phyloP scores from a whole-genome alignment of 2,888 invertebrate species.

The Proisotoma minuta region DNA sequence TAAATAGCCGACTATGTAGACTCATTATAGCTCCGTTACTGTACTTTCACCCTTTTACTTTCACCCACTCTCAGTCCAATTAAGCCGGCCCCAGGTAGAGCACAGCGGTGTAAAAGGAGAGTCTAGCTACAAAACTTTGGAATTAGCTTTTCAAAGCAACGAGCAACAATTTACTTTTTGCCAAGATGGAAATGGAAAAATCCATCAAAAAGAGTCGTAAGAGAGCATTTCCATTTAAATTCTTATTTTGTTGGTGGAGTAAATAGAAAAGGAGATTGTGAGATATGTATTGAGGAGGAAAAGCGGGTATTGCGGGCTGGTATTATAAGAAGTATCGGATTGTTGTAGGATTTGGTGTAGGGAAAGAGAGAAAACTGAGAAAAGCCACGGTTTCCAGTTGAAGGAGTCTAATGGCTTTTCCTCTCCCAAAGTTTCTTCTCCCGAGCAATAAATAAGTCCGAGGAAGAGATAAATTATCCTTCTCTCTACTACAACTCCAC shows the following conservation, averaged over 20 bases:
- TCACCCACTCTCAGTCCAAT: not conserved
- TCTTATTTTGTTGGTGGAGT: conserved; percentile 4
- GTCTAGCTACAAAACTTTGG: too few relatives aligned
- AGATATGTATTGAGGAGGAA: not conserved
- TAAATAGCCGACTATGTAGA: not conserved
- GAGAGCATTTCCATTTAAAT: conserved; percentile 5
- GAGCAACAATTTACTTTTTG: too few relatives aligned
- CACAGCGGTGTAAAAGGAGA: too few relatives aligned
- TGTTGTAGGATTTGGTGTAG: conserved; percentile 4
- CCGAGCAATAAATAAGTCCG: conserved; percentile 4
- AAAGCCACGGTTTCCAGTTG: conserved; percentile 1
- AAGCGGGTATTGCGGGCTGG: too few relatives aligned
- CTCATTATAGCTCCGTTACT: conserved; percentile 5
- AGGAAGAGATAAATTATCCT: conserved; percentile 4
- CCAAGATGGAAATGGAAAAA: conserved; percentile 1
- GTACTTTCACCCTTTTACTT: conserved; percentile 4
- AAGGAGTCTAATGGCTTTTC: conserved; percentile 1
- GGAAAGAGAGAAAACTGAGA: not conserved
- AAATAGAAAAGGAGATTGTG: not conserved
- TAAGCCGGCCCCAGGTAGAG: too few relatives aligned
- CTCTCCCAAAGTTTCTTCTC: not conserved
- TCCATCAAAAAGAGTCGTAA: conserved; percentile 4
- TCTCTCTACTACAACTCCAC: too few relatives aligned
- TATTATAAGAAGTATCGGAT: too few relatives aligned
- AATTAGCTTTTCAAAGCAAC: too few relatives aligned